Evolutionary conservation across 2,113 vertebrate species (phyloP).

Genomic region (Pluvialis apricaria): DNA sequence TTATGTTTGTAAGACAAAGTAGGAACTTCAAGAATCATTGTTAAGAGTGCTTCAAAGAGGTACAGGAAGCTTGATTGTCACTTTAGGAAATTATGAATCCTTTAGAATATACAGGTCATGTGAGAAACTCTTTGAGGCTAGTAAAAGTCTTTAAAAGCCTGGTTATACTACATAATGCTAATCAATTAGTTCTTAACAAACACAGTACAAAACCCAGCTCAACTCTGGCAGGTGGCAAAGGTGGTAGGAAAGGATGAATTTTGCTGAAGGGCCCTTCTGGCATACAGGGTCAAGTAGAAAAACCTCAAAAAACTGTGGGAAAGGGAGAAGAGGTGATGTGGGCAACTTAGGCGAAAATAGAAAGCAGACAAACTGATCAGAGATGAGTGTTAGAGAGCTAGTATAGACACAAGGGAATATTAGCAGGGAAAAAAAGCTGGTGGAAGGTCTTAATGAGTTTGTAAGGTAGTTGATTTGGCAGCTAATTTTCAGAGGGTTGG

Average conservation of each 20-base stretch:
- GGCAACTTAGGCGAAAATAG: not conserved
- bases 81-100: not conserved
- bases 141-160: not conserved
- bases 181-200: not conserved
- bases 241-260: not conserved
- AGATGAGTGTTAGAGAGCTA: not conserved
- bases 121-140: not conserved
- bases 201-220: not conserved
- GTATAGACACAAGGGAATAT: not conserved
- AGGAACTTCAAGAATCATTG: not conserved
- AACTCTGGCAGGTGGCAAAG: not conserved
- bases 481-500: not conserved
- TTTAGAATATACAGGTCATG: not conserved
- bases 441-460: not conserved
- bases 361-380: not conserved
- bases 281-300: not conserved
- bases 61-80: conserved; percentile 31
- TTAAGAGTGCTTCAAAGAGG: conserved; percentile 6
- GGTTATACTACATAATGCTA: not conserved
- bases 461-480: not conserved
- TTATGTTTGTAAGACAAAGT: not conserved
- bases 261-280: not conserved
- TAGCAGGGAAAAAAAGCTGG: not conserved
- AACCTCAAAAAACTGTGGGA: not conserved
- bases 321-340: not conserved